These are phyloP conservation scores for Erynnis tages DNA, from an alignment of 2,888 invertebrate species.

Conservation along the genomic window DNA sequence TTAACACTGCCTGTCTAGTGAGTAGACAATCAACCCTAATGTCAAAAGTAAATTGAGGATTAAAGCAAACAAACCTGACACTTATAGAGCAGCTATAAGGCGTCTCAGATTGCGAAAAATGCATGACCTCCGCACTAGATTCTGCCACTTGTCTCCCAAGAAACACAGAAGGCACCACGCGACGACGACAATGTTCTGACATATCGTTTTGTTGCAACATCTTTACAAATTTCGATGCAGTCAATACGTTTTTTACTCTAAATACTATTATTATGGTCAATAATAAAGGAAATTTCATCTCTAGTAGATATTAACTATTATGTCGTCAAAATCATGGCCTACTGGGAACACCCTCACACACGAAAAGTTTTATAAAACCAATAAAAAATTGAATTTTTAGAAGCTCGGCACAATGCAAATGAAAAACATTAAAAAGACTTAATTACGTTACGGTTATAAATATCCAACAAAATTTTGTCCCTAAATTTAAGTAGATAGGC, in stretches of 20 bases:
- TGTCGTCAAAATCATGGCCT: slow-evolving; percentile 4
- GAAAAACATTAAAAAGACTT: no score
- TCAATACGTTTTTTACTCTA: neutral
- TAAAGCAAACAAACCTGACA: slow-evolving; percentile 51
- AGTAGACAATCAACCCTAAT: no score
- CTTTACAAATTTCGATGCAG: neutral
- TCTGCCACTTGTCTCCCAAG: slow-evolving; percentile 57
- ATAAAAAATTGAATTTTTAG: no score
- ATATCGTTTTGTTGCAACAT: slow-evolving; percentile 47
- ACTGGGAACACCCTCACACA: no score
- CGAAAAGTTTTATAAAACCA: no score
- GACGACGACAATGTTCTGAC: slow-evolving; percentile 64
- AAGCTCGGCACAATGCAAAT: no score
- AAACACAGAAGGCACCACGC: slow-evolving; percentile 65
- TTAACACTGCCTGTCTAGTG: no score
- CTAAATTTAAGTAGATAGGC: no score
- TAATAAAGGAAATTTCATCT: slow-evolving; percentile 5
- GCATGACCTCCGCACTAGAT: slow-evolving; percentile 58
- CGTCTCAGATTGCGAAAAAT: slow-evolving; percentile 57
- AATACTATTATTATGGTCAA: neutral
- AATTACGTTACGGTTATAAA: no score
- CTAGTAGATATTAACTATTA: neutral
- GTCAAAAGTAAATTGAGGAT: neutral
- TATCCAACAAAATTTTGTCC: no score
- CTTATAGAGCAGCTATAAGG: slow-evolving; percentile 67